Percentiles rank a stretch among this genome's conserved stretches.
Evolutionary conservation across 2,888 invertebrate species (phyloP).

Genomic region (Platycheirus albimanus): DNA sequence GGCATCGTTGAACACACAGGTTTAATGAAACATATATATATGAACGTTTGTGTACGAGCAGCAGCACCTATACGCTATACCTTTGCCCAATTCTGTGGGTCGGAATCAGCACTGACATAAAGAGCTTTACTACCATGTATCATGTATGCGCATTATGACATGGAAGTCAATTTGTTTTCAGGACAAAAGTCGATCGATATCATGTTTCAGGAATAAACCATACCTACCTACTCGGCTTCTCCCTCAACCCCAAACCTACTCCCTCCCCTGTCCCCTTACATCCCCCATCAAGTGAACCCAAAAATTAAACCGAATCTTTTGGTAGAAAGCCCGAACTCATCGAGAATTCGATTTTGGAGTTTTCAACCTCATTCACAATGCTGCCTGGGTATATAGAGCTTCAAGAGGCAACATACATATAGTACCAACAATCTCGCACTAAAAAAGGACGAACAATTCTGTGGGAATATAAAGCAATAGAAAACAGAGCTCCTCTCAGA

Average conservation of each 20-base stretch:
- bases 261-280: too few relatives aligned
- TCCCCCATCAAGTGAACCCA: slow-evolving; percentile 25
- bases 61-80: too few relatives aligned
- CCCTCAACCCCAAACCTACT: background rate
- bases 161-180: slow-evolving; percentile 72
- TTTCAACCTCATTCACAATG: slow-evolving; percentile 50
- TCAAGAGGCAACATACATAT: slow-evolving; percentile 3
- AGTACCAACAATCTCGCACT: slow-evolving; percentile 4
- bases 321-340: slow-evolving; percentile 35
- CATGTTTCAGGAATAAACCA: slow-evolving; percentile 63
- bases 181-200: slow-evolving; percentile 69
- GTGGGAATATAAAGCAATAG: slow-evolving; percentile 37
- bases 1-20: slow-evolving; percentile 57
- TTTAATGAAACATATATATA: slow-evolving; percentile 58
- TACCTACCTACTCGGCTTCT: too few relatives aligned
- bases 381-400: slow-evolving; percentile 11
- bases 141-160: slow-evolving; percentile 70
- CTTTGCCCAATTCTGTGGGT: slow-evolving; percentile 30
- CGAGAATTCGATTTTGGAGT: slow-evolving; percentile 60
- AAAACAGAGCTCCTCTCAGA: slow-evolving; percentile 25
- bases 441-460: slow-evolving; percentile 37
- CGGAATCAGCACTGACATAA: slow-evolving; percentile 29
- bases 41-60: background rate
- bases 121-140: slow-evolving; percentile 54
- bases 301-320: slow-evolving; percentile 39